Percentiles rank a stretch among this genome's conserved stretches.
phyloP scores from a whole-genome alignment of 2,797 vertebrate genomes.

The Sebastes cheni region DNA sequence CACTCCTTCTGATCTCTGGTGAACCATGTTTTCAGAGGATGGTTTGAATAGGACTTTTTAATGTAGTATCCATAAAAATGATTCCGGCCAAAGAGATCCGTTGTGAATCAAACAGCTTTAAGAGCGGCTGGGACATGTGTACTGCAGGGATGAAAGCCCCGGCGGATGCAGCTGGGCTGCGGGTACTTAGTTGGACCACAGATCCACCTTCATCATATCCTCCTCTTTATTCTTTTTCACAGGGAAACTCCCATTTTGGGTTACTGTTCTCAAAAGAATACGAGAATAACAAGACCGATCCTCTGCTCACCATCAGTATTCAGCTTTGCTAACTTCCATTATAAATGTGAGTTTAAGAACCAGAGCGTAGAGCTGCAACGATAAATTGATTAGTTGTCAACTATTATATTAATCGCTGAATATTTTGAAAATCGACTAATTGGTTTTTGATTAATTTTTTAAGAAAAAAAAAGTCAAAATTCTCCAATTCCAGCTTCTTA shows the following conservation, averaged over 20 bases:
- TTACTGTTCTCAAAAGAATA: conserved; percentile 20
- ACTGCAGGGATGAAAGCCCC: conserved; percentile 39
- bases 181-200: conserved; percentile 17
- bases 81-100: conserved; percentile 14
- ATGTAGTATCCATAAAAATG: conserved; percentile 35
- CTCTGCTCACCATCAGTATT: conserved; percentile 6
- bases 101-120: conserved; percentile 39
- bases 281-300: background rate
- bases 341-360: conserved; percentile 18
- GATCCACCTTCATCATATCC: conserved; percentile 22
- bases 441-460: too few species aligned
- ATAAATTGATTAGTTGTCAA: background rate
- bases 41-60: conserved; percentile 21
- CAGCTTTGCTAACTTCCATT: background rate
- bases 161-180: conserved; percentile 23
- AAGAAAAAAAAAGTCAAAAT: too few species aligned
- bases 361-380: background rate
- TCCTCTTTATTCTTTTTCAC: background rate
- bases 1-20: too few species aligned
- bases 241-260: conserved; percentile 11
- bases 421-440: too few species aligned
- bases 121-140: conserved; percentile 30
- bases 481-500: background rate
- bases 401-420: too few species aligned
- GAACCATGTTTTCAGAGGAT: conserved; percentile 8